Evolutionary conservation across 2,888 invertebrate genomes (phyloP), one percentile per base, ranked within the genome.

Genomic region (Sympetrum striolatum): DNA sequence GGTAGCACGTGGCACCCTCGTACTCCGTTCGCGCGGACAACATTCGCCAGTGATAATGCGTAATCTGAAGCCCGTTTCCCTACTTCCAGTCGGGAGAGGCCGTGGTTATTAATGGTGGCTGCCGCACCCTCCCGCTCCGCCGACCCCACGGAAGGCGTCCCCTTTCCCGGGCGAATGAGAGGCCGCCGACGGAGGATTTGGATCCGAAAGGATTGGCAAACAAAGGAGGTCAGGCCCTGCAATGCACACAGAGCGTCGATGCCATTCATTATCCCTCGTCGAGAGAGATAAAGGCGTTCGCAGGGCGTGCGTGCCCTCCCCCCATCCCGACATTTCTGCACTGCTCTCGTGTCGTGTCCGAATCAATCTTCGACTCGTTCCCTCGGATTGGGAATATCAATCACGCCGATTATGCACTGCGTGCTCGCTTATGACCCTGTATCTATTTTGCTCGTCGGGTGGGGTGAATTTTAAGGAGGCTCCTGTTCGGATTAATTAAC

Each of bases 141-240:
- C n/a, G 44, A 25, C 81, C n/a, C 31, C 18, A 15, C 81, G 48
- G 81, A 14, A 25, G n/a, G n/a, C 22, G 10, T 18, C n/a, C 48
- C 81, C 73, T 31, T n/a, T 48, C 73, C 73, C 60, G 10, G 25
- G 64, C n/a, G 64, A 73, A 25, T 35, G 31, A 60, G 60, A 37
- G 37, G 39, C n/a, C 53, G 0, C 39, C 60, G 18, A 5, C 60
- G 86, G 64, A 86, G 86, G 86, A 86, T 86, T 86, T 86, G 86
- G 86, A 86, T 58, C 58, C 86, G 86, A 86, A 86, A 86, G 86
- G 86, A 86, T 86, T 86, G 86, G 86, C 86, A 86, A 86, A 86
- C 86, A 86, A 86, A 82, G 58, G 86, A 60, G 60, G 86, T 60
- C 37, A 58, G 58, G 37, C 86, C 86, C 86, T 64, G 64, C 37